Evolutionary conservation across 2,888 invertebrate species (phyloP).

Genomic region (Thalpophila matura): DNA sequence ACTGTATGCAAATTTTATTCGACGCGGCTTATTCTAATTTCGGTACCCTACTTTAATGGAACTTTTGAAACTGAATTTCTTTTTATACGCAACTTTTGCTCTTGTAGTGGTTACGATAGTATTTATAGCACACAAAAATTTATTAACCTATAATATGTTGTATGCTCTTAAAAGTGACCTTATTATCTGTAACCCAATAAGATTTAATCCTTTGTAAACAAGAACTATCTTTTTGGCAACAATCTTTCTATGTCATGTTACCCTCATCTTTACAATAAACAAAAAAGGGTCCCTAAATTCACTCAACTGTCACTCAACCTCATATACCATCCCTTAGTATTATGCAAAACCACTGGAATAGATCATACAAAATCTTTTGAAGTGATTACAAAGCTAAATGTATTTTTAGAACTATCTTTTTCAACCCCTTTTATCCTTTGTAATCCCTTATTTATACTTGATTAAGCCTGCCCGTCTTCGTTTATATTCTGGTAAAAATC

Average conservation of each 20-base stretch:
- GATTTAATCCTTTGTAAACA: slow-evolving; percentile 3
- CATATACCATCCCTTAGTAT: slow-evolving; percentile 21
- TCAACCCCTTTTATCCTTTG: slow-evolving; percentile 51
- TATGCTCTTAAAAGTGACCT: not conserved
- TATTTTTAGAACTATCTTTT: slow-evolving; percentile 55
- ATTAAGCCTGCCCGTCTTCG: slow-evolving; percentile 43
- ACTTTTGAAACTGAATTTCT: slow-evolving; percentile 57
- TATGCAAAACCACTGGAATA: slow-evolving; percentile 37
- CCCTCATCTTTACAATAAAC: slow-evolving; percentile 7
- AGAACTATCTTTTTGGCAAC: not conserved
- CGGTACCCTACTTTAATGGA: slow-evolving; percentile 53
- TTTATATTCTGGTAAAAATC: slow-evolving; percentile 24
- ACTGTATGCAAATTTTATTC: slow-evolving; percentile 74
- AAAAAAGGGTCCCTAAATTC: slow-evolving; percentile 11
- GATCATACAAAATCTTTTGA: slow-evolving; percentile 47
- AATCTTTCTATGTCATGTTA: slow-evolving; percentile 10
- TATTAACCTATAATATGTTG: not conserved
- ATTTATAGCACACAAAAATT: not conserved
- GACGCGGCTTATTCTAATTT: slow-evolving; percentile 71
- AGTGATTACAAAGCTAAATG: slow-evolving; percentile 43
- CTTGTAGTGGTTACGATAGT: slow-evolving; percentile 14
- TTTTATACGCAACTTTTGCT: slow-evolving; percentile 38
- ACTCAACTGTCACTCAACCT: slow-evolving; percentile 26
- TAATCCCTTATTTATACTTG: slow-evolving; percentile 56
- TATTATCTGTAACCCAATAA: not conserved